A percentile compares a stretch with the other conserved stretches of the same genome.
phyloP scores from a whole-genome alignment of 1,140 invertebrate genomes.

The Prorops nasuta region DNA sequence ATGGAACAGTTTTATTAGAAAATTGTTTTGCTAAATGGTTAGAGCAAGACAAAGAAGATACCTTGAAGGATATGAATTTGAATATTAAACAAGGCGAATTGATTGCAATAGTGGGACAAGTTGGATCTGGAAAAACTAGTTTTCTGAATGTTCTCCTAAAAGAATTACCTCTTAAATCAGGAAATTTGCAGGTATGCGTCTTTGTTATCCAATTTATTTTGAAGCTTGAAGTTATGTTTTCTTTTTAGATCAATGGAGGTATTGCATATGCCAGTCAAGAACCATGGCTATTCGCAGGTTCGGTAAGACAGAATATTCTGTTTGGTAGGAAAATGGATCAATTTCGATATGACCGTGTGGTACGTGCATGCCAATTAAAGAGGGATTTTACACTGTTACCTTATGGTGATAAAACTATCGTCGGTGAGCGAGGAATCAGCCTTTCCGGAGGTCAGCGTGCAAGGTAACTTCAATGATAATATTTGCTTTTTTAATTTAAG shows the following conservation, averaged over 20 bases:
- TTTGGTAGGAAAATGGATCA: slow-evolving; percentile 71
- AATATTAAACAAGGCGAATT: slow-evolving; percentile 64
- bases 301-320: slow-evolving; percentile 74
- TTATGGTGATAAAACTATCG: slow-evolving; percentile 74
- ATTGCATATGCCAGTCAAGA: slow-evolving; percentile 74
- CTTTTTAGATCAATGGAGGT: slow-evolving; percentile 60
- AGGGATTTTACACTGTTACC: slow-evolving; percentile 70
- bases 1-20: slow-evolving; percentile 32
- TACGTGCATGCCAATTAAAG: slow-evolving; percentile 60
- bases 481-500: no score
- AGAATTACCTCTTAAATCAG: slow-evolving; percentile 65
- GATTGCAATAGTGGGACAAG: slow-evolving; percentile 72
- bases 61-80: slow-evolving; percentile 64
- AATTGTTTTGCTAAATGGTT: slow-evolving; percentile 57
- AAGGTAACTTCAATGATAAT: slow-evolving; percentile 47
- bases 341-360: slow-evolving; percentile 64
- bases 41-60: slow-evolving; percentile 59
- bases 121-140: slow-evolving; percentile 75
- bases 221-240: slow-evolving; percentile 68
- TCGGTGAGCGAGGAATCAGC: slow-evolving; percentile 78
- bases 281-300: slow-evolving; percentile 69
- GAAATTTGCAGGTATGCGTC: slow-evolving; percentile 51
- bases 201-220: slow-evolving; percentile 38
- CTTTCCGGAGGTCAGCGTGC: slow-evolving; percentile 82
- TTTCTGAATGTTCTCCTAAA: slow-evolving; percentile 59